Base-by-base conservation (phyloP, 2,113 vertebrate genomes). In the Scytalopus superciliaris region DNA sequence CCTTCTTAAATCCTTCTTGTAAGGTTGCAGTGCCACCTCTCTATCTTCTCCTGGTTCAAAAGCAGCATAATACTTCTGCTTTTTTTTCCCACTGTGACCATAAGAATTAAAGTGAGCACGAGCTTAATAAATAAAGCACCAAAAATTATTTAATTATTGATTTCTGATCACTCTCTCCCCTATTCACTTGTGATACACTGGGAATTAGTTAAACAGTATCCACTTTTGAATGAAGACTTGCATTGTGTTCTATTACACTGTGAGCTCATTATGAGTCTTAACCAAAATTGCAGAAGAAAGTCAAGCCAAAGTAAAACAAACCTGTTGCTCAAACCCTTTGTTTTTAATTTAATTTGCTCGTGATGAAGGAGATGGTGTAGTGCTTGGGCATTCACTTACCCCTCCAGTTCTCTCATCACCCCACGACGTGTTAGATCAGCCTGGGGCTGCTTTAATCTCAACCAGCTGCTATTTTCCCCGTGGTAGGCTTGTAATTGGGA, bases 371-470 rank as follows among this genome's bases (percentile, higher is more conserved):
- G 84, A 67, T 37, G 67, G 70, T 83, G 57, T 52, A 86, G 68
- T 50, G 39, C 31, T 86, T 74, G 93, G 84, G 81, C 82, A 83
- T 89, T 85, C 55, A 80, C 57, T 93, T 93, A 72, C 63, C 39
- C 80, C 78, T 86, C 63, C 37, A 45, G 67, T 73, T 91, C 74
- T 69, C 84, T 84, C 66, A 30, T 85, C 75, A 40, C 67, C 87
- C 70, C 35, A 30, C 45, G 55, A 84, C 49, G 10, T 24, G 80
- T 84, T 89, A 82, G 31, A 62, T 91, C 89, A 88, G 82, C 89
- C 72, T n/a, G 50, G 59, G 90, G 87, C 87, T 94, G 93, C 67
- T 80, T 84, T 73, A 44, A 59, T 95, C 78, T 93, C 90, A 39
- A 47, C 63, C 84, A 91, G 93, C 78, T 96, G 89, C 78, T 85